These are phyloP conservation scores for Sebastes trivittatus DNA, from an alignment of 2,797 vertebrate genomes.

Conservation along the genomic window DNA sequence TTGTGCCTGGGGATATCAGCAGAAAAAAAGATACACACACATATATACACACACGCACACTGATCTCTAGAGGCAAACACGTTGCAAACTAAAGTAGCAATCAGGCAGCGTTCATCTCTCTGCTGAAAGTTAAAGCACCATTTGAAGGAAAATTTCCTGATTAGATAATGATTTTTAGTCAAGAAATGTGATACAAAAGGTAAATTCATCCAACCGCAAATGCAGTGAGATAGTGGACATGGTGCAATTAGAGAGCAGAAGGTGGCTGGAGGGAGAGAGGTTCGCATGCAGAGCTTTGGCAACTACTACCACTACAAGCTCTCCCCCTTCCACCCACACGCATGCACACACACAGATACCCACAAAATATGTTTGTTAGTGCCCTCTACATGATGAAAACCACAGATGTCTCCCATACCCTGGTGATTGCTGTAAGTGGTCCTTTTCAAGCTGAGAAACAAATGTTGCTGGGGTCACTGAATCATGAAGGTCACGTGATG, in stretches of 20 bases:
- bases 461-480: constrained; percentile 51
- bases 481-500: constrained; percentile 61
- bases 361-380: constrained; percentile 19
- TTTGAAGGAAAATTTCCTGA: constrained; percentile 5
- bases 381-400: constrained; percentile 31
- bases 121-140: constrained; percentile 4
- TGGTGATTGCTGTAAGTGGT: constrained; percentile 26
- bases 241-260: constrained; percentile 58
- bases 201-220: constrained; percentile 1
- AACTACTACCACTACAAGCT: background rate
- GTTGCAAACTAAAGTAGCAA: constrained; percentile 11
- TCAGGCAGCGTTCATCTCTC: constrained; percentile 5
- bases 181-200: background rate
- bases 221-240: constrained; percentile 27
- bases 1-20: constrained; percentile 42
- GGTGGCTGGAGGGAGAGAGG: constrained; percentile 41
- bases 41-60: background rate
- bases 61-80: constrained; percentile 3
- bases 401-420: constrained; percentile 45
- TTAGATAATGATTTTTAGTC: constrained; percentile 10
- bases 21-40: background rate
- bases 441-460: constrained; percentile 58
- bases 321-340: background rate
- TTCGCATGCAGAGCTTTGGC: constrained; percentile 44
- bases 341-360: constrained; percentile 11